Base-by-base conservation (phyloP, 2,888 invertebrate genomes). In the Masnerella sp. region DNA sequence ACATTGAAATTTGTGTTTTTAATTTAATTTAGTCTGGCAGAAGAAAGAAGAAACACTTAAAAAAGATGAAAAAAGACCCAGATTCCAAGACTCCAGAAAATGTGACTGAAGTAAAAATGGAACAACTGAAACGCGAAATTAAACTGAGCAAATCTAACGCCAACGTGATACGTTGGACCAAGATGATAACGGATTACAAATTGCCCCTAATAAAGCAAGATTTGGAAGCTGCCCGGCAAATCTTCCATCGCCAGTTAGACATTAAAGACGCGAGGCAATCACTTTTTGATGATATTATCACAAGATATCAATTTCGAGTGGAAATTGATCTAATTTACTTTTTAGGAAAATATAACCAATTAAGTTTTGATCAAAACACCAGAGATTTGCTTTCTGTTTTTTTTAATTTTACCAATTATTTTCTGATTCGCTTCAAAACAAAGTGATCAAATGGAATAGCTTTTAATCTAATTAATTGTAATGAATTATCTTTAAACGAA, bases 171-270 rank as follows among this genome's bases (percentile, higher is more conserved):
- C 80, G 81, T 4, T 89, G 89, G 89, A 83, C 84, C 56, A 80
- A 88, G 49, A 84, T 88, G 80, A 80, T 89, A 54, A 81, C 86
- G 22, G 79, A 80, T 1, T 82, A 88, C 2, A 83, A 88, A 30
- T 69, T 89, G 62, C 88, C 89, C 0, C 78, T 82, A 30, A 85
- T 89, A 78, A 79, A 79, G 36, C 82, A 85, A 56, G 88, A 89
- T 51, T 56, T 89, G 22, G 84, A 86, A 59, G 85, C 87, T 42
- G 85, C 87, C 1, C 88, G 88, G 88, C 86, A 85, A 36, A 86
- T 85, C 47, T 89, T 89, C 75, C 88, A 90, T 58, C 84, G 88
- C 12, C 81, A 85, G 1, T 77, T 89, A 5, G 90, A 90, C 76
- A 82, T 84, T 22, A 89, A 89, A 76, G 88, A 89, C 77, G 88